Percentiles rank a stretch among this genome's conserved stretches.
These are phyloP conservation scores for Oikopleura dioica DNA, from an alignment of 23 tunicate genomes.

Conservation along the genomic window DNA sequence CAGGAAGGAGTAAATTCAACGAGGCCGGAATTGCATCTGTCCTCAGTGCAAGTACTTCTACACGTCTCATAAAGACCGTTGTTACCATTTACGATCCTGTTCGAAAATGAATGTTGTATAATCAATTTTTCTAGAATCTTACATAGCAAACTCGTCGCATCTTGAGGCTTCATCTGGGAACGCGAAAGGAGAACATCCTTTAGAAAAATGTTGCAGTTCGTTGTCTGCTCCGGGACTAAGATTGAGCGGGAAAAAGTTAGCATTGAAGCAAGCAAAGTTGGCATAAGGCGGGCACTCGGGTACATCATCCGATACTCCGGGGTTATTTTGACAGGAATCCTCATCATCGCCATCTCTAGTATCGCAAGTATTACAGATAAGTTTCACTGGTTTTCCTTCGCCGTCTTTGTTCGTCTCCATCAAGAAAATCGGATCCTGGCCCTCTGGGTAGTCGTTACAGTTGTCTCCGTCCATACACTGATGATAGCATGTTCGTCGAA, in stretches of 20 bases:
- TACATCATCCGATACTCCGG: too few species aligned
- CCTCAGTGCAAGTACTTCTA: background rate
- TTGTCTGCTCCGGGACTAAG: background rate
- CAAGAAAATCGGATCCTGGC: too few species aligned
- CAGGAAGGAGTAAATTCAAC: background rate
- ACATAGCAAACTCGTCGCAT: background rate
- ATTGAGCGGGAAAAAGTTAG: background rate
- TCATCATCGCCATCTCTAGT: slow-evolving; percentile 4
- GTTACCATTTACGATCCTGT: background rate
- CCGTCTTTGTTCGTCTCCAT: too few species aligned
- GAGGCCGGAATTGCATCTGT: background rate
- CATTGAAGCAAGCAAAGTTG: background rate
- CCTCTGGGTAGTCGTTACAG: too few species aligned
- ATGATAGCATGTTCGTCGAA: background rate
- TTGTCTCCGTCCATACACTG: too few species aligned
- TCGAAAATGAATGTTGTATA: background rate
- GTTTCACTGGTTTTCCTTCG: too few species aligned
- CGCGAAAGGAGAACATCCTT: too few species aligned
- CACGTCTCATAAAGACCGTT: background rate
- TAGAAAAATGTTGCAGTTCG: too few species aligned
- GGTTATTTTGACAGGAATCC: background rate
- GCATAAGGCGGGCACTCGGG: background rate
- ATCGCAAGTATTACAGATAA: too few species aligned
- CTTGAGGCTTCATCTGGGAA: too few species aligned
- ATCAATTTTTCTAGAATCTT: background rate